A percentile compares a stretch with the other conserved stretches of the same genome.
phyloP scores from a whole-genome alignment of 2,113 vertebrate genomes.

The Cardinalis cardinalis region DNA sequence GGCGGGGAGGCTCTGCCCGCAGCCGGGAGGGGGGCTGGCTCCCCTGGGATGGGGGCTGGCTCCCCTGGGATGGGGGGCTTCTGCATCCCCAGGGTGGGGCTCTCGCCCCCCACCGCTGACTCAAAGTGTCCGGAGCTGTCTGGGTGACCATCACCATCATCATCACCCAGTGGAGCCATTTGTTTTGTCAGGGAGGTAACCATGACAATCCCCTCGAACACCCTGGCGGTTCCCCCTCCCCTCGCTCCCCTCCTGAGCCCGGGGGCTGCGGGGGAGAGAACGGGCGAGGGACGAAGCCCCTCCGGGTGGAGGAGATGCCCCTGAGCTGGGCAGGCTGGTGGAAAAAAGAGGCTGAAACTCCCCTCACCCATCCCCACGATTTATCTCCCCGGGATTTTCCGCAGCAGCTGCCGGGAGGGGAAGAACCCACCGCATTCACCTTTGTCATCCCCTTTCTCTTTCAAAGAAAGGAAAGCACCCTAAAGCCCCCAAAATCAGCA shows the following conservation, averaged over 20 bases:
- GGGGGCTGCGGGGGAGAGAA: not conserved
- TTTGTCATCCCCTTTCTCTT: not conserved
- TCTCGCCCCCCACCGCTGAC: not conserved
- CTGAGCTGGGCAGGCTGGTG: not conserved
- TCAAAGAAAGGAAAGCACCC: not conserved
- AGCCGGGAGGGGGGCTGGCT: not conserved
- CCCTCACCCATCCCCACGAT: fast-evolving
- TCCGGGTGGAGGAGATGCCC: not conserved
- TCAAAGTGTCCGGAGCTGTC: conserved; percentile 59
- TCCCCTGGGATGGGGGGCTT: not conserved
- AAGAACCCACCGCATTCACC: not conserved
- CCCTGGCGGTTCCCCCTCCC: not conserved
- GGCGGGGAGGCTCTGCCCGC: not conserved
- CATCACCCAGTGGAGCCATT: conserved; percentile 69
- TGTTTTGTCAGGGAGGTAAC: conserved; percentile 84
- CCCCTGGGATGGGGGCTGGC: not conserved
- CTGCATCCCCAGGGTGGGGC: not conserved
- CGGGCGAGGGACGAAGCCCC: not conserved
- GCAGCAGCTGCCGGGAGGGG: not conserved
- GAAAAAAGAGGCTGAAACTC: not conserved
- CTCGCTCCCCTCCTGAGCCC: not conserved
- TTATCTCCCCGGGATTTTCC: not conserved
- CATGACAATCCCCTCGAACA: conserved; percentile 84
- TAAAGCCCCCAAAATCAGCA: not conserved
- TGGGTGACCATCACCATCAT: conserved; percentile 67